Conservation (phyloP, 2,888 invertebrate genomes). For the Dryobota labecula region DNA sequence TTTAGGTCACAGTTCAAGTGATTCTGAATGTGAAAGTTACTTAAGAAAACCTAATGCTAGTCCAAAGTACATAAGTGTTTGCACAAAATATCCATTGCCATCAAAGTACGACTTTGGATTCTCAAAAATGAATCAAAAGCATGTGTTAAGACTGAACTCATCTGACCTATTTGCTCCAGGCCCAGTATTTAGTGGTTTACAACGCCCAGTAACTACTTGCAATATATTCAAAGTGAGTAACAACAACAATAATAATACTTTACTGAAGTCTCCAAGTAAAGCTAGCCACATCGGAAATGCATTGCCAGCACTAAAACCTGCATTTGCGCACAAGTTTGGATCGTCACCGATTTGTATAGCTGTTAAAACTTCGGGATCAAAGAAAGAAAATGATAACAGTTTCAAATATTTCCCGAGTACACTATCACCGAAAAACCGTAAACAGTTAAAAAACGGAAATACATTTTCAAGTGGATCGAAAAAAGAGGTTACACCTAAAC, state of each 20-base stretch:
- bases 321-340: conserved; percentile 88
- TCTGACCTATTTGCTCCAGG: conserved; percentile 89
- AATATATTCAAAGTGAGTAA: conserved; percentile 88
- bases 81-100: conserved; percentile 84
- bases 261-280: conserved; percentile 84
- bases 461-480: conserved; percentile 74
- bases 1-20: conserved; percentile 90
- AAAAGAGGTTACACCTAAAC: conserved; percentile 80
- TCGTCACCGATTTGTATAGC: conserved; percentile 82
- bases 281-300: conserved; percentile 76
- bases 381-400: conserved; percentile 79
- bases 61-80: conserved; percentile 87
- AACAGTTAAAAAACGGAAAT: conserved; percentile 76
- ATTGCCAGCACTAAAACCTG: conserved; percentile 84
- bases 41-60: conserved; percentile 83
- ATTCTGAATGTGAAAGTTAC: conserved; percentile 87
- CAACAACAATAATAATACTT: conserved; percentile 86
- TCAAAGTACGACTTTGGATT: conserved; percentile 84
- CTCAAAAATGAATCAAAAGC: conserved; percentile 82
- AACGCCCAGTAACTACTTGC: conserved; percentile 84
- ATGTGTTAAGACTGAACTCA: conserved; percentile 80
- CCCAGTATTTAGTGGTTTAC: conserved; percentile 88
- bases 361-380: conserved; percentile 74
- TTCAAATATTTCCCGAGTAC: conserved; percentile 76
- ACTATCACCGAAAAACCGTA: conserved; percentile 82